Base-by-base conservation (phyloP, 2,888 invertebrate species). In the Syritta pipiens region DNA sequence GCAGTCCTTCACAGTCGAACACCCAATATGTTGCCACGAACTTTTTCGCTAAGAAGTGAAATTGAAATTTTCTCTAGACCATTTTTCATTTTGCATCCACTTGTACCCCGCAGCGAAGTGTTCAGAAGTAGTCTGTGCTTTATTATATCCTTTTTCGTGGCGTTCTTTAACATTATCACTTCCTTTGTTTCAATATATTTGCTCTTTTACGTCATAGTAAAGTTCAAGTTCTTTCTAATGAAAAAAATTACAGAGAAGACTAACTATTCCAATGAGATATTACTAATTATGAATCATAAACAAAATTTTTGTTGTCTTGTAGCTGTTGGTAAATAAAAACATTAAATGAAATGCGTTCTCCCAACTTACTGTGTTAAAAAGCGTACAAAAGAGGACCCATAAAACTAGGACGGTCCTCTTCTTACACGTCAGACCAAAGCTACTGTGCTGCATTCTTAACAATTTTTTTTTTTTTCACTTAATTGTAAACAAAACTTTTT, bases 341-440 rank as follows among this genome's bases (percentile, higher is more conserved):
- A 62, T 49, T 55, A 35, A 44, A 49, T n/a, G n/a, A 49, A 32
- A n/a, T 26, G 9, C 28, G 4, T 35, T 57, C 32, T 22, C 42
- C 35, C 0, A 49, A 79, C 79, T 79, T 79, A 79, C 79, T 49
- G 67, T 60, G 57, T 49, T 57, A 26, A 79, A 68, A 19, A 74
- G 62, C 60, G 74, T 72, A 57, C 60, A 79, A 42, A 72, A 44
- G 48, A 79, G 51, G 30, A 74, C 55, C 51, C 72, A 79, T 7
- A 74, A 51, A 62, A 62, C 67, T 0, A 79, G 57, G 7, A 79
- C 35, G 26, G 67, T 37, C 30, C 26, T 57, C 55, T 42, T 42
- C 51, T 63, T 67, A 57, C 79, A 79, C 65, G 32, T 37, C 30
- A 53, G 28, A 4, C 72, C 67, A 37, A 72, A 79, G 59, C 55